Evolutionary conservation across 2,888 invertebrate species (phyloP).

Genomic region (Nymphalis polychloros): DNA sequence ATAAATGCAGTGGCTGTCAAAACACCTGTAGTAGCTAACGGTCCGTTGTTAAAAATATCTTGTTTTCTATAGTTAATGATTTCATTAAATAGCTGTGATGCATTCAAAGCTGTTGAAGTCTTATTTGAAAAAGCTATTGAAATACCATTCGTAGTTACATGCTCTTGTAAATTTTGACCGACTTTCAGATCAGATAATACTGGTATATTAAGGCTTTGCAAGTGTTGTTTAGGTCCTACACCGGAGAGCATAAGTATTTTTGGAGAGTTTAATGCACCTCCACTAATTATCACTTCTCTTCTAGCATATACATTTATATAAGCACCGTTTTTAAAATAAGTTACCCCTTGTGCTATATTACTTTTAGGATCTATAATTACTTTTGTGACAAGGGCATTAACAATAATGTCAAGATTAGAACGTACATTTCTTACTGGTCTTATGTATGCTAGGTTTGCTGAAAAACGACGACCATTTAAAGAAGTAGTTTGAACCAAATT

Average conservation of each 20-base stretch:
- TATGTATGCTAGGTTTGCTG: conserved; percentile 84
- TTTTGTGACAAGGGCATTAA: conserved; percentile 78
- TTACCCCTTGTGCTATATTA: conserved; percentile 71
- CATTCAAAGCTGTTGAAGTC: conserved; percentile 71
- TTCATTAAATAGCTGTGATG: conserved; percentile 66
- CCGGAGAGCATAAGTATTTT: conserved; percentile 85
- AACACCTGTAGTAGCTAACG: conserved; percentile 79
- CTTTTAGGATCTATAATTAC: conserved; percentile 82
- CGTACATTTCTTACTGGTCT: conserved; percentile 81
- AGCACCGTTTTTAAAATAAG: conserved; percentile 66
- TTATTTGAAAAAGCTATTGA: conserved; percentile 68
- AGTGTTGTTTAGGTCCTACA: conserved; percentile 83
- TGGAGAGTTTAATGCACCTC: conserved; percentile 83
- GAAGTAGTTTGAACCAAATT: conserved; percentile 84
- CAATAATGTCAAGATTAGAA: conserved; percentile 78
- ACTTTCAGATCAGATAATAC: conserved; percentile 85
- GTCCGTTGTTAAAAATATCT: conserved; percentile 54
- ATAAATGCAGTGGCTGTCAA: conserved; percentile 83
- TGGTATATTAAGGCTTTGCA: conserved; percentile 75
- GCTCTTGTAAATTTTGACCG: conserved; percentile 88
- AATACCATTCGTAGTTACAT: conserved; percentile 84
- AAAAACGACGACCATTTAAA: conserved; percentile 81
- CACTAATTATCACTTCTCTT: conserved; percentile 84
- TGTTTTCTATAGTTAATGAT: conserved; percentile 68
- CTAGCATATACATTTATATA: conserved; percentile 69